phyloP scores from a whole-genome alignment of 2,113 vertebrate genomes.

The Anarrhichthys ocellatus region DNA sequence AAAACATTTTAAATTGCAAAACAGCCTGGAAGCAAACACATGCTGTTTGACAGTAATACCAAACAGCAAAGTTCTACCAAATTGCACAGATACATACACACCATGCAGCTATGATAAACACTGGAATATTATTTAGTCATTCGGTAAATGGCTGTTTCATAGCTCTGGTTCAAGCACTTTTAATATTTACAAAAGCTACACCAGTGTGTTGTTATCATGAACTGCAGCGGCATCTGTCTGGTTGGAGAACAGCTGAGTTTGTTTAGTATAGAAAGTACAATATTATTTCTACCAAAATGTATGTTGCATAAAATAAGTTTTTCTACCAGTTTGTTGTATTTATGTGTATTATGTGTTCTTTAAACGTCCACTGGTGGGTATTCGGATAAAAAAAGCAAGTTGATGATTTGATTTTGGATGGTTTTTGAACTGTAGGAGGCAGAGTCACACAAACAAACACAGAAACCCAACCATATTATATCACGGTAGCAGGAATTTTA shows the following conservation, averaged over 20 bases:
- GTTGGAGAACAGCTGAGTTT: background rate
- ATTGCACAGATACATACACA: background rate
- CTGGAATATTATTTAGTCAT: background rate
- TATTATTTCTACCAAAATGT: background rate
- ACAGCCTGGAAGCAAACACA: background rate
- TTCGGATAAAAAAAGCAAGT: background rate
- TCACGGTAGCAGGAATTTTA: background rate
- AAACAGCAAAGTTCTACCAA: background rate
- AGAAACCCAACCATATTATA: background rate
- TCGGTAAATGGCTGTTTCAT: background rate
- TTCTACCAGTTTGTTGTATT: background rate
- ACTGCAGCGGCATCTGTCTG: background rate
- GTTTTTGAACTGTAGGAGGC: no score
- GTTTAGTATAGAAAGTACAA: background rate
- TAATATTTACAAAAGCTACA: background rate
- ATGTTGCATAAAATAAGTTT: background rate
- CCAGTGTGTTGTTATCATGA: background rate
- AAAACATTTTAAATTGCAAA: background rate
- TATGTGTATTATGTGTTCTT: background rate
- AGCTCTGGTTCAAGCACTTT: background rate
- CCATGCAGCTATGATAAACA: background rate
- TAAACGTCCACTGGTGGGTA: background rate
- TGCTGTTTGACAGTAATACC: slow-evolving; percentile 3
- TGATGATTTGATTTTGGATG: no score
- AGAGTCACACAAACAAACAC: background rate